Percentiles rank a stretch among this genome's conserved stretches.
Conservation (phyloP, 2,888 invertebrate species). For the Bursaphelenchus okinawaensis region DNA sequence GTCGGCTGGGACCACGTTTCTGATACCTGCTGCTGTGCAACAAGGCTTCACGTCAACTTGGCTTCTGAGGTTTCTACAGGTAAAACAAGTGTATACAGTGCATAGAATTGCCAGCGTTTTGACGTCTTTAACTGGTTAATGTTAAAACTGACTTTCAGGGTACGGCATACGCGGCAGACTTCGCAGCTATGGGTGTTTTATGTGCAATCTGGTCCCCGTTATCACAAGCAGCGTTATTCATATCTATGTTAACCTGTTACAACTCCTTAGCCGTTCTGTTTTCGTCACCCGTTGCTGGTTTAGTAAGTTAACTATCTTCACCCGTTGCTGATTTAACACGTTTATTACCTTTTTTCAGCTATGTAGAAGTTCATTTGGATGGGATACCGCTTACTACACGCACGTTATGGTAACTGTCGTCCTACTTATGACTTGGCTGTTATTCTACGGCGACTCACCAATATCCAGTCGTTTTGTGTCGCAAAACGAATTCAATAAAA, state of each 20-base stretch:
- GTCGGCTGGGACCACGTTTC: background rate
- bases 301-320: background rate
- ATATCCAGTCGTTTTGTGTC: slow-evolving; percentile 14
- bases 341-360: slow-evolving; percentile 3
- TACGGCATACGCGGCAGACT: slow-evolving; percentile 7
- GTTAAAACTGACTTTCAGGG: background rate
- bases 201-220: slow-evolving; percentile 3
- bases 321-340: too few relatives aligned
- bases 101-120: background rate
- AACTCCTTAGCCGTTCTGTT: background rate
- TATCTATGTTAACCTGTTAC: slow-evolving; percentile 13
- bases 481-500: slow-evolving; percentile 5
- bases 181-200: slow-evolving; percentile 4
- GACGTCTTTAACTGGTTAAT: too few relatives aligned
- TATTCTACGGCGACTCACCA: slow-evolving; percentile 25
- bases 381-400: slow-evolving; percentile 26
- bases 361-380: slow-evolving; percentile 21
- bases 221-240: slow-evolving; percentile 4
- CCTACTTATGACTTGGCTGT: slow-evolving; percentile 21
- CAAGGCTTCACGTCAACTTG: background rate
- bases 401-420: slow-evolving; percentile 18
- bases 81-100: background rate
- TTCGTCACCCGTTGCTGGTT: background rate
- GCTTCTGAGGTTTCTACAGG: slow-evolving; percentile 1
- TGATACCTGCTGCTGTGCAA: background rate